Evolutionary conservation across 2,888 invertebrate genomes (phyloP).

Genomic region (Alviniconcha strummeri): DNA sequence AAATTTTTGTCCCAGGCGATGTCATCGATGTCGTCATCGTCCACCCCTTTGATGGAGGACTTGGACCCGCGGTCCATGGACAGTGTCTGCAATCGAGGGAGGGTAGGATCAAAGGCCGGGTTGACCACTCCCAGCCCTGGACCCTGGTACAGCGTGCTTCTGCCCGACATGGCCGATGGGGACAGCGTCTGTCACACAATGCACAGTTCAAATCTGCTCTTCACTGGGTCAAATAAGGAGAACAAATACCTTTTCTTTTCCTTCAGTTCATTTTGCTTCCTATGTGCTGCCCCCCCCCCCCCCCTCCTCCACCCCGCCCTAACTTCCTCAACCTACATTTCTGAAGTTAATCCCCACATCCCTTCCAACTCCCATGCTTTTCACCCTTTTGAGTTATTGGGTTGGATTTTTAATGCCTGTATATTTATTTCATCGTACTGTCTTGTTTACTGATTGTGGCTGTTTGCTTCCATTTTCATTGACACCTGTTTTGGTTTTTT

Average conservation of each 20-base stretch:
- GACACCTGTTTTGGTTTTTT: too few relatives aligned
- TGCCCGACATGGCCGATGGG: slow-evolving; percentile 13
- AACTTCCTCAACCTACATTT: too few relatives aligned
- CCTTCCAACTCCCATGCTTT: too few relatives aligned
- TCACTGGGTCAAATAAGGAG: not conserved
- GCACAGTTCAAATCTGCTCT: too few relatives aligned
- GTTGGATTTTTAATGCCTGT: too few relatives aligned
- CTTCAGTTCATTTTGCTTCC: not conserved
- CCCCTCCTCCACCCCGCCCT: too few relatives aligned
- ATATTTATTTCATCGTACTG: too few relatives aligned
- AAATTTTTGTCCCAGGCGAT: slow-evolving; percentile 55
- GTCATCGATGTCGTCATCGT: slow-evolving; percentile 56
- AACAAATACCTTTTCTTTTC: not conserved
- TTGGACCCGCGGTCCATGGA: slow-evolving; percentile 48
- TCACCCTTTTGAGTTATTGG: too few relatives aligned
- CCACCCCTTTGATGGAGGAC: slow-evolving; percentile 45
- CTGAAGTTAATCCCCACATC: too few relatives aligned
- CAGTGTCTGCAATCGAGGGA: slow-evolving; percentile 39
- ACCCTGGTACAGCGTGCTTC: slow-evolving; percentile 35
- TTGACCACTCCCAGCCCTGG: slow-evolving; percentile 58
- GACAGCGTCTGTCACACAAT: slow-evolving; percentile 11
- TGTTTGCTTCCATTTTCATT: too few relatives aligned
- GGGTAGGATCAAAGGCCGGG: slow-evolving; percentile 54
- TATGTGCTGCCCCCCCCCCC: not conserved
- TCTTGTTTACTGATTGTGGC: too few relatives aligned